Conservation (phyloP, 2,888 invertebrate species). For the Trichacis sp. region DNA sequence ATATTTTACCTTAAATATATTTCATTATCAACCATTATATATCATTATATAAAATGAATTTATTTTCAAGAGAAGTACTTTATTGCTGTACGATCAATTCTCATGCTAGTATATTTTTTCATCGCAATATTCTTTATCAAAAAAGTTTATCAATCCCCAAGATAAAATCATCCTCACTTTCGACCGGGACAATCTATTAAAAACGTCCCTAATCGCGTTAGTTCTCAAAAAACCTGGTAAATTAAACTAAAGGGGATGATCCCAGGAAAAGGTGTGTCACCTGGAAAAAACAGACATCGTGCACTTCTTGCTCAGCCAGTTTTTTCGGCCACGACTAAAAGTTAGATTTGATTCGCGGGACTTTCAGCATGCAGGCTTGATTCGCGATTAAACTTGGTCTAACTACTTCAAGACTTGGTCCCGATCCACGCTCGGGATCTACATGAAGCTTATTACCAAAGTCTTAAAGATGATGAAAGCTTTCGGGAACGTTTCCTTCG, state of each 20-base stretch:
- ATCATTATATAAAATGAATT: no score
- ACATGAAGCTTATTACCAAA: neutral
- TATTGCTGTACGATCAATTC: no score
- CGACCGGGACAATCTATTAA: no score
- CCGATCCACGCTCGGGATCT: neutral
- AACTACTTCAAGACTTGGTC: constrained; percentile 12
- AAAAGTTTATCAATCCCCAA: no score
- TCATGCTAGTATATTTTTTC: no score
- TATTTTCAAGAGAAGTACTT: no score
- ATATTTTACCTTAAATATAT: no score
- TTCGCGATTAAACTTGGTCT: constrained; percentile 17
- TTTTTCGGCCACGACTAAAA: constrained; percentile 10
- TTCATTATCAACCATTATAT: no score
- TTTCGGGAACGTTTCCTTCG: neutral
- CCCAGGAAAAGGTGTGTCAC: neutral
- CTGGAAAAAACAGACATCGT: neutral
- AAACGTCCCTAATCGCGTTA: no score
- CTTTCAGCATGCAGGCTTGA: neutral
- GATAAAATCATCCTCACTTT: no score
- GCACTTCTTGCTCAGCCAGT: neutral
- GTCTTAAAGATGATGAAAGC: neutral
- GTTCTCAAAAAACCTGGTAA: no score
- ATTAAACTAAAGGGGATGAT: neutral
- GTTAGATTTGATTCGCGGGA: constrained; percentile 11
- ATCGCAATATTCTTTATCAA: no score